Evolutionary conservation across 2,888 invertebrate species (phyloP).

Genomic region (Biston stratarius): DNA sequence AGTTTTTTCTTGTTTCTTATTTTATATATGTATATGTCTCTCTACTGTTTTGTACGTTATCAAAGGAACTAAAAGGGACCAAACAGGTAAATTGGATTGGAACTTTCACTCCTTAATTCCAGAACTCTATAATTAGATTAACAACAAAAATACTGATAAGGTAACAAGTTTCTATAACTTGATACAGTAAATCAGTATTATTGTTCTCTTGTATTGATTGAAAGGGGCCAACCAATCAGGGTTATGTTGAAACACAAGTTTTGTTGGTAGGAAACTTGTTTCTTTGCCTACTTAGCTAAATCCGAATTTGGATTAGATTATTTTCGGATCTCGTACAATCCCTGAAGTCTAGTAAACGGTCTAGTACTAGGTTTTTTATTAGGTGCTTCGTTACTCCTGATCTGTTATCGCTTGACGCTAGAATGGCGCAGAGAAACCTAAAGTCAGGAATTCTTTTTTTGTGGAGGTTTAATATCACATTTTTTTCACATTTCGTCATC

Average conservation of each 20-base stretch:
- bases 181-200: conserved; percentile 8
- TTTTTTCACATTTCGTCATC: too few species aligned
- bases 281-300: neutral
- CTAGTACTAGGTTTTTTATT: neutral
- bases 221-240: neutral
- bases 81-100: conserved; percentile 26
- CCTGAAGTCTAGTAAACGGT: neutral
- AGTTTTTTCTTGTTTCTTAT: too few species aligned
- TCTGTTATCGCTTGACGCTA: too few species aligned
- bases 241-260: conserved; percentile 9
- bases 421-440: too few species aligned
- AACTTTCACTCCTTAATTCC: conserved; percentile 21
- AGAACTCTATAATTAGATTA: conserved; percentile 15
- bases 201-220: conserved; percentile 7
- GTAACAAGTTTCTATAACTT: conserved; percentile 15
- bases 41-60: conserved; percentile 6
- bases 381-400: neutral
- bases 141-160: conserved; percentile 19
- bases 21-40: neutral
- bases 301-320: neutral
- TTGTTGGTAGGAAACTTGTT: neutral
- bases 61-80: conserved; percentile 20
- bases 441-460: too few species aligned
- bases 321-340: neutral
- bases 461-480: too few species aligned